phyloP scores from a whole-genome alignment of 2,888 invertebrate genomes.

The Phyllotreta cruciferae region DNA sequence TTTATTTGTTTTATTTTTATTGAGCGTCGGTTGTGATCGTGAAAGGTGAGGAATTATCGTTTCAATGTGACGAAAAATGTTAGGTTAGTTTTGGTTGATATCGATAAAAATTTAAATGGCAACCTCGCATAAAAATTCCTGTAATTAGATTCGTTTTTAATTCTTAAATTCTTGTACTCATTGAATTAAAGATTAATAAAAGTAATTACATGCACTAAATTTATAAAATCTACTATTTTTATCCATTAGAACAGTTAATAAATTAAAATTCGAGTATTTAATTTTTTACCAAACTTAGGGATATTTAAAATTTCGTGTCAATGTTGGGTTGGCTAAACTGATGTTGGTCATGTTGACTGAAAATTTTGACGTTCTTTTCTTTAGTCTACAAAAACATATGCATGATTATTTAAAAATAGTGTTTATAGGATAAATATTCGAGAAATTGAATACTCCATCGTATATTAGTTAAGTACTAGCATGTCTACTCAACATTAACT shows the following conservation, averaged over 20 bases:
- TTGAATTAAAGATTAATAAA: too few relatives aligned
- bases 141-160: too few relatives aligned
- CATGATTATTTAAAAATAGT: conserved; percentile 31
- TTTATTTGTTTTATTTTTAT: conserved; percentile 9
- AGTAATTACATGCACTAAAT: background rate
- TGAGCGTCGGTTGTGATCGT: background rate
- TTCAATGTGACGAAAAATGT: too few relatives aligned
- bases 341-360: conserved; percentile 26
- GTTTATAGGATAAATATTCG: conserved; percentile 15
- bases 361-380: conserved; percentile 32
- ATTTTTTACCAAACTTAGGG: background rate
- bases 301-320: conserved; percentile 7
- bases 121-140: too few relatives aligned
- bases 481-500: conserved; percentile 34
- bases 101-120: too few relatives aligned
- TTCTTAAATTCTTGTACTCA: too few relatives aligned
- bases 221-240: background rate
- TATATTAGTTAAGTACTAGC: conserved; percentile 20
- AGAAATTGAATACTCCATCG: conserved; percentile 8
- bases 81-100: too few relatives aligned
- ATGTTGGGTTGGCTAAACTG: conserved; percentile 23
- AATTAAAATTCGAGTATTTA: too few relatives aligned
- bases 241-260: too few relatives aligned
- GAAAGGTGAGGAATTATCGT: background rate
- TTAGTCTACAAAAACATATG: conserved; percentile 34